These are phyloP conservation scores for Phodopus roborovskii DNA, from an alignment of 2,113 vertebrate species.

Conservation along the genomic window DNA sequence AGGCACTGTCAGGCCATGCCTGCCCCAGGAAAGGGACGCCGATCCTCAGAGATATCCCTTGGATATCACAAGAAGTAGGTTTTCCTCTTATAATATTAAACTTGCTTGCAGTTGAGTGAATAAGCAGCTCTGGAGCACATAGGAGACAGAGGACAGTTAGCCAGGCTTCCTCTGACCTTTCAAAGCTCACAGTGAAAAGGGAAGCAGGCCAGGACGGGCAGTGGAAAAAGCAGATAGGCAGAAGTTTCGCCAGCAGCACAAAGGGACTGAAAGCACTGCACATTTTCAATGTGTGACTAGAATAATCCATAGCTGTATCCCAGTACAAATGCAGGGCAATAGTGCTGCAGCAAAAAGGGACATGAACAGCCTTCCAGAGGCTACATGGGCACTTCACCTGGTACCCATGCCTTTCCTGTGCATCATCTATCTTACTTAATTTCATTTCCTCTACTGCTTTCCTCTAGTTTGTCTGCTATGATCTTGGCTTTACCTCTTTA, in stretches of 20 bases:
- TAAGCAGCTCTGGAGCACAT: not conserved
- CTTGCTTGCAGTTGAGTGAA: conserved; percentile 19
- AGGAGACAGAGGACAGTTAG: not conserved
- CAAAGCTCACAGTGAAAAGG: conserved; percentile 49
- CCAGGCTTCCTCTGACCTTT: conserved; percentile 60
- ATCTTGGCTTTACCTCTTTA: not conserved
- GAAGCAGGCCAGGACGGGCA: not conserved
- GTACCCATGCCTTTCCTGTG: not conserved
- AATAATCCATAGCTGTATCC: conserved; percentile 51
- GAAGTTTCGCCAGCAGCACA: conserved; percentile 45
- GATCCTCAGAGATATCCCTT: not conserved
- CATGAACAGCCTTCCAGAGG: not conserved
- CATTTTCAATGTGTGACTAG: conserved; percentile 69
- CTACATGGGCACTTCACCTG: not conserved
- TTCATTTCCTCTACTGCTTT: not conserved
- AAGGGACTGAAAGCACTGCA: conserved; percentile 70
- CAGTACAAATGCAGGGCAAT: conserved; percentile 1
- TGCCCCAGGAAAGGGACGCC: not conserved
- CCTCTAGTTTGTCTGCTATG: not conserved
- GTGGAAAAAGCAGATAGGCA: conserved; percentile 23
- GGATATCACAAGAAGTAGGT: not conserved
- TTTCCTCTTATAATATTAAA: not conserved
- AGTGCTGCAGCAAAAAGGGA: not conserved
- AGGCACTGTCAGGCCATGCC: not conserved
- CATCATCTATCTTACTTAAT: not conserved